Percentiles rank a stretch among this genome's conserved stretches.
These are phyloP conservation scores for Frankliniella intonsa DNA, from an alignment of 2,888 invertebrate species.

Conservation along the genomic window DNA sequence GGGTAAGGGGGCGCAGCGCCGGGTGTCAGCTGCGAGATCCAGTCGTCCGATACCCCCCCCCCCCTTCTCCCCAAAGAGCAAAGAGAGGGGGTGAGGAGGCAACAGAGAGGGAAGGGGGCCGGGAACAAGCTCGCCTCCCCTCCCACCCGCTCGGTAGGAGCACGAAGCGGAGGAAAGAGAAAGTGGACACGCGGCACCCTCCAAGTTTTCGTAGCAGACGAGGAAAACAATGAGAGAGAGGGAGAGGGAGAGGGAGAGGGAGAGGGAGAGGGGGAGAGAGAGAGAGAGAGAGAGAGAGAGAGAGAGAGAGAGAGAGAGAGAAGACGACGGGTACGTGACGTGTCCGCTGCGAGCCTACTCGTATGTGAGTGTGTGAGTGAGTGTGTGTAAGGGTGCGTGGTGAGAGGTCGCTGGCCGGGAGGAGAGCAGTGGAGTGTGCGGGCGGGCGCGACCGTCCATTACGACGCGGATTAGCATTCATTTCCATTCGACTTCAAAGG, in stretches of 20 bases:
- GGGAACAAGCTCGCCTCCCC: too few relatives aligned
- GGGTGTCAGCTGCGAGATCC: too few relatives aligned
- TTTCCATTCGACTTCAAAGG: background rate
- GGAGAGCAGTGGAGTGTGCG: background rate
- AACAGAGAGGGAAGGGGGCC: too few relatives aligned
- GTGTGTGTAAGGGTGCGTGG: background rate
- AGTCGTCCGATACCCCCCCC: too few relatives aligned
- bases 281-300: slow-evolving; percentile 15
- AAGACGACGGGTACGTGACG: background rate
- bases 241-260: background rate
- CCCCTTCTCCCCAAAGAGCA: too few relatives aligned
- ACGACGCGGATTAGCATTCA: background rate
- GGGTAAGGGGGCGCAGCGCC: too few relatives aligned
- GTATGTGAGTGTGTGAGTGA: background rate
- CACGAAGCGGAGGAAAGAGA: too few relatives aligned
- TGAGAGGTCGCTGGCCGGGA: too few relatives aligned
- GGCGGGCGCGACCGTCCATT: background rate
- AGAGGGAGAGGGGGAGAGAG: background rate
- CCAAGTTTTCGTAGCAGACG: too few relatives aligned
- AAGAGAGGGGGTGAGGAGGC: too few relatives aligned
- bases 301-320: background rate
- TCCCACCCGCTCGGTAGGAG: too few relatives aligned
- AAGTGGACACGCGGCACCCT: too few relatives aligned
- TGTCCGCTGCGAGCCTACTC: background rate
- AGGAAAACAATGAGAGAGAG: background rate